A percentile compares a stretch with the other conserved stretches of the same genome.
These are phyloP conservation scores for Pogonus chalceus DNA, from an alignment of 1,140 invertebrate genomes.

Conservation along the genomic window DNA sequence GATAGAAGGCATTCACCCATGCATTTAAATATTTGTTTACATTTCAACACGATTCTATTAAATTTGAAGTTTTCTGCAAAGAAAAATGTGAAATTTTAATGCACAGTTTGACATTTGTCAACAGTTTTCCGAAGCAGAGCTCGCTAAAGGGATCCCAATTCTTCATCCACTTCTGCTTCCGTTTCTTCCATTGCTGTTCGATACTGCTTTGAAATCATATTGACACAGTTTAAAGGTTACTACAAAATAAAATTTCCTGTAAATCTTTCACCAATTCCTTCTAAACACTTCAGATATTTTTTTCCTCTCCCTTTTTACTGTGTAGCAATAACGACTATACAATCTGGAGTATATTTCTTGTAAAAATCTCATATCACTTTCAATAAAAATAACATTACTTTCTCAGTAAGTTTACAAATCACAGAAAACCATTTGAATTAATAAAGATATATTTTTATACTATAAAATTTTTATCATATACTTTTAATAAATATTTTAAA, in stretches of 20 bases:
- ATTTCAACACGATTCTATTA: background rate
- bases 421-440: too few species aligned
- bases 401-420: too few species aligned
- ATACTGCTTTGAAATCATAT: background rate
- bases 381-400: too few species aligned
- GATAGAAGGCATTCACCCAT: background rate
- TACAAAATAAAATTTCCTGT: slow-evolving; percentile 1
- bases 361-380: too few species aligned
- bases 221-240: slow-evolving; percentile 1
- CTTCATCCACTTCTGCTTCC: background rate
- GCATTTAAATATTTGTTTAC: slow-evolving; percentile 1
- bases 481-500: too few species aligned
- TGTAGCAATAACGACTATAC: too few species aligned
- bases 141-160: background rate
- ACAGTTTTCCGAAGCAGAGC: background rate
- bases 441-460: too few species aligned
- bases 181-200: background rate
- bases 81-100: slow-evolving; percentile 5
- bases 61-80: background rate
- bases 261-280: too few species aligned
- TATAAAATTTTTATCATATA: too few species aligned
- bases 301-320: too few species aligned
- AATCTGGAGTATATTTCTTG: too few species aligned
- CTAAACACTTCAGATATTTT: too few species aligned
- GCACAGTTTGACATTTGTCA: slow-evolving; percentile 6